Evolutionary conservation across 2,888 invertebrate species (phyloP).

Genomic region (Platerodrilus igneus): DNA sequence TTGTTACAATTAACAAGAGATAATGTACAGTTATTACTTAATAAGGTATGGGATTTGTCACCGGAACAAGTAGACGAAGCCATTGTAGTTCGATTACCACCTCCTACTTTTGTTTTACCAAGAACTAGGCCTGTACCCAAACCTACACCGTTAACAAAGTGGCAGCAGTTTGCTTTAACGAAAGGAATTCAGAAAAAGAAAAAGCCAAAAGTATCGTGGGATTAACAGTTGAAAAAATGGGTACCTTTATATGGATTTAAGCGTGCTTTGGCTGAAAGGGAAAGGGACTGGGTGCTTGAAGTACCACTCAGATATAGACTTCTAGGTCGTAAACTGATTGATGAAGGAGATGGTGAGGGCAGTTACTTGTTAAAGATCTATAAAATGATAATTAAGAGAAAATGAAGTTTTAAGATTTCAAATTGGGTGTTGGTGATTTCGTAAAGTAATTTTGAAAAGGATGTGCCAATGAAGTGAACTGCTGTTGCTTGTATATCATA

Average conservation of each 20-base stretch:
- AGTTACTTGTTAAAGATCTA: too few relatives aligned
- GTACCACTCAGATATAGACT: too few relatives aligned
- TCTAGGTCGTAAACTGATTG: too few relatives aligned
- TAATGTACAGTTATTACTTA: conserved; percentile 82
- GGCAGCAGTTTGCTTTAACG: conserved; percentile 92
- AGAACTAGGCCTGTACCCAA: conserved; percentile 88
- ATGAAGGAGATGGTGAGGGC: too few relatives aligned
- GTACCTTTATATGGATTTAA: conserved; percentile 76
- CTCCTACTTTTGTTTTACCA: conserved; percentile 69
- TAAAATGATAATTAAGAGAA: too few relatives aligned
- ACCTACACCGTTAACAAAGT: conserved; percentile 82
- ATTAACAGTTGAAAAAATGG: conserved; percentile 79
- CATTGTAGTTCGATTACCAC: conserved; percentile 79
- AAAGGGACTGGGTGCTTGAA: conserved; percentile 93
- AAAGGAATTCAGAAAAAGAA: conserved; percentile 91
- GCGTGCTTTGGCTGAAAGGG: conserved; percentile 74
- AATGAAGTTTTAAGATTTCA: too few relatives aligned
- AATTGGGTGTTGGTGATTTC: too few relatives aligned
- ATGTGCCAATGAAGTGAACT: too few relatives aligned
- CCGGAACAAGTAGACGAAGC: conserved; percentile 83
- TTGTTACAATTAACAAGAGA: conserved; percentile 71
- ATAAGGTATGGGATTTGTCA: conserved; percentile 85
- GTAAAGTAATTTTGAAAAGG: too few relatives aligned
- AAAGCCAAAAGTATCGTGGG: conserved; percentile 80
- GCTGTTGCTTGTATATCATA: too few relatives aligned